A percentile compares a stretch with the other conserved stretches of the same genome.
Evolutionary conservation across 2,113 vertebrate species (phyloP).

Genomic region (Arenaria interpres): DNA sequence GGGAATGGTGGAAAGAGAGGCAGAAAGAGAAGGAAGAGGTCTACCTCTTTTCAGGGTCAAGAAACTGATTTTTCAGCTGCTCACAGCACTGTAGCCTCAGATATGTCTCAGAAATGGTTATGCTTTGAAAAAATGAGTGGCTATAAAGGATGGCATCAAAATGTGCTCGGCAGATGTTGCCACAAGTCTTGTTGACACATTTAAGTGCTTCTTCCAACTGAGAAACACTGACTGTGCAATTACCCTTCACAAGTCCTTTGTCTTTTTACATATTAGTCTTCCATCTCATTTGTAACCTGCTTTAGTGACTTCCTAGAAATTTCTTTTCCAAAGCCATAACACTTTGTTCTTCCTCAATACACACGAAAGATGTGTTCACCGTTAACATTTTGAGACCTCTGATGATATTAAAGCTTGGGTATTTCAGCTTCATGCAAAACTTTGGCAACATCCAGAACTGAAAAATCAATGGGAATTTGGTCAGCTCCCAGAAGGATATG

Average conservation of each 20-base stretch:
- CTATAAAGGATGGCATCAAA: neutral
- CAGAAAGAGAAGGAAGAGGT: neutral
- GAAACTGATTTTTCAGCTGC: neutral
- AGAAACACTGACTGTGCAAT: neutral
- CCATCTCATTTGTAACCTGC: neutral
- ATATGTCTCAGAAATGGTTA: neutral
- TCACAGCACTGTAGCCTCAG: neutral
- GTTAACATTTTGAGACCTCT: neutral
- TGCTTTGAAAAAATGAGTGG: neutral
- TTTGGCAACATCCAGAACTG: neutral
- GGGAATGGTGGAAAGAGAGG: neutral
- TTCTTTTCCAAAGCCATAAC: neutral
- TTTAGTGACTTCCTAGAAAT: neutral
- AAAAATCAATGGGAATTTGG: neutral
- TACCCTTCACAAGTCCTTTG: neutral
- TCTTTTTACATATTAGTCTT: neutral
- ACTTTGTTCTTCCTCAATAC: neutral
- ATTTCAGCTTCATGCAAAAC: neutral
- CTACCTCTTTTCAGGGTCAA: neutral
- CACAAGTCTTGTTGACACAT: neutral
- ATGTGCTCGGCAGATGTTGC: constrained; percentile 6
- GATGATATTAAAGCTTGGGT: neutral
- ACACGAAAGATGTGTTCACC: neutral
- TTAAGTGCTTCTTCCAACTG: constrained; percentile 5
- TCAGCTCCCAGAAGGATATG: neutral